Evolutionary conservation across 2,888 invertebrate genomes (phyloP).

Genomic region (Salticus scenicus): DNA sequence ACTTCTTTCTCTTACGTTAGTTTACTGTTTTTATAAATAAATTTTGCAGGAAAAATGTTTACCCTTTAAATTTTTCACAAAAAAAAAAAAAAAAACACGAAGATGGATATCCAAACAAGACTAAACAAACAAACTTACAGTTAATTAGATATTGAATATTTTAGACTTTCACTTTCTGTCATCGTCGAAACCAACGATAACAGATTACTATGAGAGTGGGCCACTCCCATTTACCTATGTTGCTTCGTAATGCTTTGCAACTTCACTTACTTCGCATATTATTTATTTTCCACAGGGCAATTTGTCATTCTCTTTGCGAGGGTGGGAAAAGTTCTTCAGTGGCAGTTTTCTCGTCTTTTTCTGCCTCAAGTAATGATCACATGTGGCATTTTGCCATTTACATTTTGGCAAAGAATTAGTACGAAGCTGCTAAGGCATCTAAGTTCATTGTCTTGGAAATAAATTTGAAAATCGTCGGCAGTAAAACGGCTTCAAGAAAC

Average conservation of each 20-base stretch:
- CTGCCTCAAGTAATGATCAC: not conserved
- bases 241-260: not conserved
- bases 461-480: too few species aligned
- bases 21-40: too few species aligned
- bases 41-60: too few species aligned
- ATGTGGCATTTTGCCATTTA: constrained; percentile 21
- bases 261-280: not conserved
- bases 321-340: constrained; percentile 7
- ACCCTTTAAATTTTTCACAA: not conserved
- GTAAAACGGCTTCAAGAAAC: too few species aligned
- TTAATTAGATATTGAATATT: constrained; percentile 14
- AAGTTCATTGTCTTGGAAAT: not conserved
- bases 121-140: not conserved
- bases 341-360: not conserved
- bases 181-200: constrained; percentile 10
- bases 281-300: constrained; percentile 10
- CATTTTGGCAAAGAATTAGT: not conserved
- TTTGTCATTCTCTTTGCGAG: constrained; percentile 10
- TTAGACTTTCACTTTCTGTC: constrained; percentile 3
- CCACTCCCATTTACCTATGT: not conserved
- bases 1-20: too few species aligned
- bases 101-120: not conserved
- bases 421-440: not conserved
- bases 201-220: not conserved
- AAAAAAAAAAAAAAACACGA: not conserved